Evolutionary conservation across 2,888 invertebrate genomes (phyloP), one percentile per base, ranked within the genome.

Genomic region (Hermaeophaga mercurialis): DNA sequence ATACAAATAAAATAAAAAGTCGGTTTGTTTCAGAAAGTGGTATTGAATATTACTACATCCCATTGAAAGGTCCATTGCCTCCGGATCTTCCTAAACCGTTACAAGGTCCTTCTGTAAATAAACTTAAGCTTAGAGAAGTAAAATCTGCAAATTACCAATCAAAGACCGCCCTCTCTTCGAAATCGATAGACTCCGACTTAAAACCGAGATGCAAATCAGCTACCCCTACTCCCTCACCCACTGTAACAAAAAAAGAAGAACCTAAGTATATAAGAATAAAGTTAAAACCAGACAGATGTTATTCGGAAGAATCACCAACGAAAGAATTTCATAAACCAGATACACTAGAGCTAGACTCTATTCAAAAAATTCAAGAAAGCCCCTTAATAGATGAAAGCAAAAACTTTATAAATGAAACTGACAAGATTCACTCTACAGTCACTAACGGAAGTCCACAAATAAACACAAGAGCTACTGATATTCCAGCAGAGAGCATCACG

Each of bases 271-370:
- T 88, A 62, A 79, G 88, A 56, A 88, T 88, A 58, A 86, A 86
- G 74, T 75, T 91, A 39, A 89, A 88, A 68, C 90, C 90, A 0
- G 89, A 90, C 43, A 83, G 88, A 74, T 90, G 90, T 70, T 84
- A 85, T 50, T 78, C 80, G 60, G 78, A 81, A 59, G 82, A 82
- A 43, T 77, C 50, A 5, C 12, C 38, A 17, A 22, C 26, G 9
- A 44, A 43, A 19, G 79, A 79, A 54, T 71, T 78, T 3, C 78
- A 81, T 58, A 88, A 88, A 69, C 87, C 88, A 0, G 83, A 75
- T 6, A 82, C 82, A 8, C 76, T 88, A 17, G 85, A 87, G 34
- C 48, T 66, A 26, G 59, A 62, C 26, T 46, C 19, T 15, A 55
- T 58, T 11, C 50, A 59, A 43, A 59, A 45, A 14, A 43, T 26